phyloP scores from a whole-genome alignment of 2,797 vertebrate species.

The Astyanax mexicanus region DNA sequence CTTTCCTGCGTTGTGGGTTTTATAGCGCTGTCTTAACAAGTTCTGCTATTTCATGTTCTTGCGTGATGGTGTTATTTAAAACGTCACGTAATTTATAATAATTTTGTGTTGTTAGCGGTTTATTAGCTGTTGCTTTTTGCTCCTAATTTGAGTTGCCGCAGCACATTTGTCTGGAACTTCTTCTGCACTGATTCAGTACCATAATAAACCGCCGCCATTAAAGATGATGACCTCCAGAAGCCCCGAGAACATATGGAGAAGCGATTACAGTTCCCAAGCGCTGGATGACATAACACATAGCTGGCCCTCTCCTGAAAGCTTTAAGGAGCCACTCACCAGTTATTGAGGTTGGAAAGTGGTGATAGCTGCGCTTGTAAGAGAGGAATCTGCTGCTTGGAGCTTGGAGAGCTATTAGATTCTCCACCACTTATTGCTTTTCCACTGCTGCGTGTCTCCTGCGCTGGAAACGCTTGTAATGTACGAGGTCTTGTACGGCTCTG shows the following conservation, averaged over 20 bases:
- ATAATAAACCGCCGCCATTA: conserved; percentile 21
- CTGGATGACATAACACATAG: conserved; percentile 38
- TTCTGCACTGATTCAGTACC: background rate
- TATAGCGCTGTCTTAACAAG: background rate
- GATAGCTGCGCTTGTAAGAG: conserved; percentile 17
- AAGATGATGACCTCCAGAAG: conserved; percentile 27
- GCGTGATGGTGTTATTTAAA: background rate
- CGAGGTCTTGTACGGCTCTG: conserved; percentile 20
- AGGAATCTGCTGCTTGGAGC: conserved; percentile 36
- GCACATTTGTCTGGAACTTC: background rate
- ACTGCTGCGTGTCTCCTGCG: conserved; percentile 30
- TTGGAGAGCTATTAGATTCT: conserved; percentile 32
- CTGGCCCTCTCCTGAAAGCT: conserved; percentile 12
- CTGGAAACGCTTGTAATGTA: conserved; percentile 45
- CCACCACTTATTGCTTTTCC: conserved; percentile 47
- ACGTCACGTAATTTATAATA: background rate
- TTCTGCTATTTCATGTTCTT: background rate
- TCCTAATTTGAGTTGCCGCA: background rate
- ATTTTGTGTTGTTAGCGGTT: background rate
- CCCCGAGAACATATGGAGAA: conserved; percentile 8
- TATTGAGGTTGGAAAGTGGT: conserved; percentile 38
- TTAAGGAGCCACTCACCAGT: conserved; percentile 23
- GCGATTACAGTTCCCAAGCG: background rate
- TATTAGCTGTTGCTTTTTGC: background rate
- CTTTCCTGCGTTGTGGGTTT: background rate